Evolutionary conservation across 2,113 vertebrate genomes (phyloP).

Genomic region (Malurus elegans): DNA sequence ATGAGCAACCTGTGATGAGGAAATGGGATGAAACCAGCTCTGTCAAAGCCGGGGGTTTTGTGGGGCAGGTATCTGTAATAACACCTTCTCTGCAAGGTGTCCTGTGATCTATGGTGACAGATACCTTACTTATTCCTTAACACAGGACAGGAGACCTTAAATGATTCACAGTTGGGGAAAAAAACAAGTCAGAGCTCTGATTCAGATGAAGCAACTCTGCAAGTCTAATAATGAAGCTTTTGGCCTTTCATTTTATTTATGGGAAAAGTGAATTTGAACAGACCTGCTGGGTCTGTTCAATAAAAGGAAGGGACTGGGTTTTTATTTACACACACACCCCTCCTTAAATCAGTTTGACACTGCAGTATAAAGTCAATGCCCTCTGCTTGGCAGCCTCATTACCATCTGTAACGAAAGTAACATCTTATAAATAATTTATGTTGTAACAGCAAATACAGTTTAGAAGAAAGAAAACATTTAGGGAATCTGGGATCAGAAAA

Average conservation of each 20-base stretch:
- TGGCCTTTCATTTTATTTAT: neutral
- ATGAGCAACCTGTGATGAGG: neutral
- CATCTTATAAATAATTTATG: slow-evolving; percentile 12
- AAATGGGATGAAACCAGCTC: neutral
- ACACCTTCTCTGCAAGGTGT: neutral
- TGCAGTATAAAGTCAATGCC: neutral
- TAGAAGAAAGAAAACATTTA: neutral
- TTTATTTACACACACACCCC: neutral
- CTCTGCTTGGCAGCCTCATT: neutral
- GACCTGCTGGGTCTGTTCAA: neutral
- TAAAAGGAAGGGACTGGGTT: neutral
- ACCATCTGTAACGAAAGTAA: neutral
- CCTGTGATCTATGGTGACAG: neutral
- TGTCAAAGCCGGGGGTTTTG: neutral
- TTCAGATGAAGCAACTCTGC: neutral
- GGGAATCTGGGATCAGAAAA: neutral
- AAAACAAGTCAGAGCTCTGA: neutral
- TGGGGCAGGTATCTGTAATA: neutral
- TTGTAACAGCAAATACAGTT: neutral
- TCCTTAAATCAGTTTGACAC: neutral
- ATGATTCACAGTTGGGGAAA: neutral
- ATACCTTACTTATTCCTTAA: neutral
- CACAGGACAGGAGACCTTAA: neutral
- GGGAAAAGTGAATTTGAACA: neutral
- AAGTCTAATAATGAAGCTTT: neutral